Base-by-base conservation (phyloP, 2,888 invertebrate species). In the Tetragonula carbonaria region DNA sequence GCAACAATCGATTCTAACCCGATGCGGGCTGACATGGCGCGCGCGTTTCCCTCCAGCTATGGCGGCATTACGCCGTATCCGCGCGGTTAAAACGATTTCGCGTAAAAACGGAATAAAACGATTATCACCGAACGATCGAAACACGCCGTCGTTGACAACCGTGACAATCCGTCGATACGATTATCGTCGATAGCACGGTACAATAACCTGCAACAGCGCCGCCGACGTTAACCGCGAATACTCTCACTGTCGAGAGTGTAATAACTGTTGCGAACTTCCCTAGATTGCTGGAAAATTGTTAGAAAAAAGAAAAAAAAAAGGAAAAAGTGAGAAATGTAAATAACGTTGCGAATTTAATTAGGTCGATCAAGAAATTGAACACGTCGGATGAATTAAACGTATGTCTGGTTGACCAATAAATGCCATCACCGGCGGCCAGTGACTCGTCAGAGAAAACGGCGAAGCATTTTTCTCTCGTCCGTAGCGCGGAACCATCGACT, bases 401-500 rank as follows among this genome's bases (percentile, higher is more conserved):
- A 8, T 38, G 28, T 8, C 8, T 8, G 8, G 38, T 45, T 16
- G 68, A 51, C 18, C 18, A 82, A 76, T 82, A 76, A 75, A 82
- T 51, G 82, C 55, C 45, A 45, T 28, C 8, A 45, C 28, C 28
- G 28, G 28, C 1, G n/a, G 73, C 62, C 75, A 86, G 75, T 88
- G 86, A 85, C 75, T 88, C 80, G 76, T 82, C 78, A 72, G 28
- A 5, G 76, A 53, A 59, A 62, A 13, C 50, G 50, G 53, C 21
- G 78, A 84, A 84, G 45, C 83, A 87, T 89, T 88, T 90, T 90
- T 88, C 87, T 86, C 72, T 86, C 72, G 78, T 79, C 82, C 8
- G 45, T 28, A 82, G 76, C 70, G 59, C 79, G 63, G 55, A 28
- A 65, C 63, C 87, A 90, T 88, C 86, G 91, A 90, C 87, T 91